Conservation (phyloP, 35 echinoderm and acorn worm genomes). For the Heliocidaris tuberculata region DNA sequence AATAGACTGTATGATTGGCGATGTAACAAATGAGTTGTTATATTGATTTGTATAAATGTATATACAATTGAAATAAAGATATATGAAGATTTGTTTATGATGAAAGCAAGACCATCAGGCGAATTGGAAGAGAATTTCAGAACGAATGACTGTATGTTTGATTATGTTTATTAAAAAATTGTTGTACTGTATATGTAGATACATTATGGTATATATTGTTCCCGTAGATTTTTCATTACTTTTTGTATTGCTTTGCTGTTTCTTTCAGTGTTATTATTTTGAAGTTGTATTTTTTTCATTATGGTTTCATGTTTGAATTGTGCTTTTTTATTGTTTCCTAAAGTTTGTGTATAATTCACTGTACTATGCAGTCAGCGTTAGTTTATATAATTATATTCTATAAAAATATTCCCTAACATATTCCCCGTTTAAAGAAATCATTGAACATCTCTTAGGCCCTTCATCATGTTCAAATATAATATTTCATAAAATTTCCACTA, state of each 20-base stretch:
- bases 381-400: no score
- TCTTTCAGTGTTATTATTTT: neutral
- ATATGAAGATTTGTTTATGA: neutral
- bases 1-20: neutral
- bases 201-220: neutral
- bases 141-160: neutral
- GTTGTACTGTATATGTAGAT: neutral
- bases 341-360: neutral
- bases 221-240: neutral
- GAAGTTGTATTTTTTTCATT: neutral
- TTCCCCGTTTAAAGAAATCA: no score
- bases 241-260: neutral
- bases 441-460: no score
- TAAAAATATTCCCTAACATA: no score
- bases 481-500: no score
- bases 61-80: neutral
- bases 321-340: neutral
- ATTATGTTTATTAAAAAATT: neutral
- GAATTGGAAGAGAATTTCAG: neutral
- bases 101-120: neutral
- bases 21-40: neutral
- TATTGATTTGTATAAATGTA: constrained; percentile 15
- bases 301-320: neutral
- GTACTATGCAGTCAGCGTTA: no score
- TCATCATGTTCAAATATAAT: no score